phyloP scores from a whole-genome alignment of 2,113 vertebrate species.

The Corythaeola cristata region DNA sequence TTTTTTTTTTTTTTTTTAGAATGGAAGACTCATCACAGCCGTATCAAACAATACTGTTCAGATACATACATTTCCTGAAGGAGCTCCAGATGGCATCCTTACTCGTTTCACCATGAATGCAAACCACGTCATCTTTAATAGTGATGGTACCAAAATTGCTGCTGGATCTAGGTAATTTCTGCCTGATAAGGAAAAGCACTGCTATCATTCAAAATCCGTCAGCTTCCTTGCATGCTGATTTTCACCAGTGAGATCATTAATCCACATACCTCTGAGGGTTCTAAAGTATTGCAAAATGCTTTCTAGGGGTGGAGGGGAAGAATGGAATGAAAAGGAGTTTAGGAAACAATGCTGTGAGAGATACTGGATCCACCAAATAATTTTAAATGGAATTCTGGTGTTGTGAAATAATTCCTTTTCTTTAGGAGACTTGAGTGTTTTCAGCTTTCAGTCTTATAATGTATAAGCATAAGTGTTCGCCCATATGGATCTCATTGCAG shows the following conservation, averaged over 20 bases:
- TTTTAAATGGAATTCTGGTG: neutral
- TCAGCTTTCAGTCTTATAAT: neutral
- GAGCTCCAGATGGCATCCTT: constrained; percentile 91
- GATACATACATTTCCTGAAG: constrained; percentile 92
- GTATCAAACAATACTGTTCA: constrained; percentile 92
- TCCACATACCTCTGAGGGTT: neutral
- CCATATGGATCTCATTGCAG: neutral
- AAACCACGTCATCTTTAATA: constrained; percentile 89
- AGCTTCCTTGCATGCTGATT: neutral
- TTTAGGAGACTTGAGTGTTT: neutral
- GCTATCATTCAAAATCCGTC: neutral
- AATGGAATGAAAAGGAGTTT: neutral
- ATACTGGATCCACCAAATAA: neutral
- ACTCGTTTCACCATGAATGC: constrained; percentile 92
- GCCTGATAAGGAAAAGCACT: neutral
- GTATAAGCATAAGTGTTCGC: neutral
- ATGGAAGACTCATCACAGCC: constrained; percentile 87
- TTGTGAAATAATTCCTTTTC: neutral
- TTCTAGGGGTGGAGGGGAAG: neutral
- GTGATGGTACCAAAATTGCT: constrained; percentile 81
- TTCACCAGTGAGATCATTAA: neutral
- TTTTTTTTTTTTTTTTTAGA: constrained; percentile 72
- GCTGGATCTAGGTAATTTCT: constrained; percentile 88
- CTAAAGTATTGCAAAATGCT: neutral
- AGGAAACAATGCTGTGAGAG: neutral